These are phyloP conservation scores for Macrophya alboannulata DNA, from an alignment of 2,888 invertebrate species.

Conservation along the genomic window DNA sequence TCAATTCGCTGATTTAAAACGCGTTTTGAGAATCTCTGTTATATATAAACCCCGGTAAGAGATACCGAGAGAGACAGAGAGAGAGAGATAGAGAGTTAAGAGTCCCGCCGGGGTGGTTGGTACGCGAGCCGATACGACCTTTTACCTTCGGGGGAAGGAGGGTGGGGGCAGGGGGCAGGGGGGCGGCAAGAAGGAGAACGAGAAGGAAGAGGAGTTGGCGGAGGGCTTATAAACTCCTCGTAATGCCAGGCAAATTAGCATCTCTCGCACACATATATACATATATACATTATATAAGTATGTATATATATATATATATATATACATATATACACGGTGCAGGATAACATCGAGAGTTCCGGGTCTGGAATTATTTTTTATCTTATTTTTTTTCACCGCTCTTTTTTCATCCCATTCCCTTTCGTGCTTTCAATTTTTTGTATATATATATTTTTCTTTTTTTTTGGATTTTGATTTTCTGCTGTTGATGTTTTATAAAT, in stretches of 20 bases:
- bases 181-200: not conserved
- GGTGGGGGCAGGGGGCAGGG: not conserved
- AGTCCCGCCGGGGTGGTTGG: conserved; percentile 29
- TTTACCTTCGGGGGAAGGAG: not conserved
- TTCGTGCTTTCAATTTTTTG: no score
- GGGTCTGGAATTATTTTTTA: not conserved
- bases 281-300: not conserved
- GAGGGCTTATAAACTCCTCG: conserved; percentile 62
- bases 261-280: conserved; percentile 51
- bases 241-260: conserved; percentile 69
- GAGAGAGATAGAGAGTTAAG: conserved; percentile 52
- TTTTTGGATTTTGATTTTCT: not conserved
- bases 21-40: conserved; percentile 57
- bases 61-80: conserved; percentile 43
- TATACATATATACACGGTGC: not conserved
- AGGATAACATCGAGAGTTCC: not conserved
- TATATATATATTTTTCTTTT: not conserved
- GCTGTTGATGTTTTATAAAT: no score
- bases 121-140: conserved; percentile 17
- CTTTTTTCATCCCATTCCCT: not conserved
- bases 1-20: no score
- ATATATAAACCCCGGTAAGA: not conserved
- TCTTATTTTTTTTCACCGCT: not conserved
- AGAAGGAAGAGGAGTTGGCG: not conserved
- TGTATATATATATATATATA: not conserved